phyloP scores from a whole-genome alignment of 2,113 vertebrate genomes.

The Syngnathoides biaculeatus region DNA sequence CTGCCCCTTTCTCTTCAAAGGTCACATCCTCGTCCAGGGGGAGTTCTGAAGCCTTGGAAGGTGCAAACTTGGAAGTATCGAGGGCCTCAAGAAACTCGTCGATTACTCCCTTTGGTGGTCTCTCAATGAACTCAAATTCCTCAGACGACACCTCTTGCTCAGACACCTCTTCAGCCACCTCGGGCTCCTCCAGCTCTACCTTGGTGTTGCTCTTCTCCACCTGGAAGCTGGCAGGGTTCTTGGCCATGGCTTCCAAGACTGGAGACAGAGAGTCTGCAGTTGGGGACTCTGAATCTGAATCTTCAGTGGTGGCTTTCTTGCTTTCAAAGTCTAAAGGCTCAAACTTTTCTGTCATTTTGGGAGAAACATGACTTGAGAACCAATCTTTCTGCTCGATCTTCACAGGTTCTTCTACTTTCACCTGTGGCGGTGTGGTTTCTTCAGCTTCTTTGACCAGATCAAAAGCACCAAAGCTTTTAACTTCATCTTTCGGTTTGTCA shows the following conservation, averaged over 20 bases:
- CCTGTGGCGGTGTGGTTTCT: conserved; percentile 63
- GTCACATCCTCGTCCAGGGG: conserved; percentile 59
- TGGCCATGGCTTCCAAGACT: conserved; percentile 72
- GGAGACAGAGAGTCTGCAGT: conserved; percentile 75
- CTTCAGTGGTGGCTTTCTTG: conserved; percentile 48
- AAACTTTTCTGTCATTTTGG: conserved; percentile 52
- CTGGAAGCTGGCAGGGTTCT: conserved; percentile 70
- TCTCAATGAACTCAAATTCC: conserved; percentile 78
- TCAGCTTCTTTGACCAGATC: conserved; percentile 90
- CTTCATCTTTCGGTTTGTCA: conserved; percentile 45
- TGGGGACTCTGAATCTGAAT: conserved; percentile 72
- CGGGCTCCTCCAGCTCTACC: conserved; percentile 58
- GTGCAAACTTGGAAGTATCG: conserved; percentile 67
- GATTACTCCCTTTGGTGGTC: conserved; percentile 66
- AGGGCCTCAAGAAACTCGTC: conserved; percentile 76
- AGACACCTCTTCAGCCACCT: conserved; percentile 64
- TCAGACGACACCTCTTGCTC: conserved; percentile 76
- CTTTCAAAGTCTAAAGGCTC: conserved; percentile 62
- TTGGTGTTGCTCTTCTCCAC: conserved; percentile 53
- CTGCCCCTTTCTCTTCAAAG: conserved; percentile 39
- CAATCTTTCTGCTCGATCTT: conserved; percentile 64
- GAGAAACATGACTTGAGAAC: conserved; percentile 58
- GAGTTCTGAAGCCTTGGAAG: conserved; percentile 59
- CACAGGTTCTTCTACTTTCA: conserved; percentile 42
- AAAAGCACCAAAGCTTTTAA: conserved; percentile 83